Percentiles rank a stretch among this genome's conserved stretches.
phyloP scores from a whole-genome alignment of 1,140 invertebrate genomes.

The Drosophila fuyamai region DNA sequence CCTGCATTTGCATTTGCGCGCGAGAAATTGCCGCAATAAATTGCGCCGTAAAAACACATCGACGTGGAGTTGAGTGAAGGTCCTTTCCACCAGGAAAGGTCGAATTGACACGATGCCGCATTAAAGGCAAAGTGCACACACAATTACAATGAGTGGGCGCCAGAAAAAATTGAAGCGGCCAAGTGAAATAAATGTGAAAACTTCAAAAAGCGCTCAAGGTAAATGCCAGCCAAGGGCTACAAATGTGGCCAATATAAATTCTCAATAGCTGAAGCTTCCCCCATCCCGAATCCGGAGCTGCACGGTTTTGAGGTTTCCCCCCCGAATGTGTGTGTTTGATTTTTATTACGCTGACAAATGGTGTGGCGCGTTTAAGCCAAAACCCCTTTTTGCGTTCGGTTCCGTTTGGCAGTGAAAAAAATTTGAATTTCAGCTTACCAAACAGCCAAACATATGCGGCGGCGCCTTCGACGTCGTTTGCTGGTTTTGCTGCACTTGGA shows the following conservation, averaged over 20 bases:
- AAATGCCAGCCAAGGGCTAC: constrained; percentile 67
- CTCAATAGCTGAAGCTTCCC: constrained; percentile 58
- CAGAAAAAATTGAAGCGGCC: constrained; percentile 8
- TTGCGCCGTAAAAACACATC: constrained; percentile 77
- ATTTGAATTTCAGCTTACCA: constrained; percentile 81
- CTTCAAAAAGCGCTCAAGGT: constrained; percentile 80
- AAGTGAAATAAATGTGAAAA: constrained; percentile 81
- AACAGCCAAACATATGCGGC: constrained; percentile 67
- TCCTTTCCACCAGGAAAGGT: constrained; percentile 4
- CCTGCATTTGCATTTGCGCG: constrained; percentile 78
- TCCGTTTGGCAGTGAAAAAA: constrained; percentile 63
- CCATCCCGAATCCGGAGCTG: constrained; percentile 20
- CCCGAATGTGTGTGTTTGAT: constrained; percentile 74
- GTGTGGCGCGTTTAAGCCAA: constrained; percentile 77
- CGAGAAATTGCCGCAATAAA: constrained; percentile 80
- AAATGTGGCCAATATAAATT: constrained; percentile 82
- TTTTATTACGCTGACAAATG: constrained; percentile 84
- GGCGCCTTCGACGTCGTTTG: constrained; percentile 20
- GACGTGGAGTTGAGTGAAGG: constrained; percentile 37
- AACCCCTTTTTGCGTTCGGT: constrained; percentile 62
- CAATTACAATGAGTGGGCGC: constrained; percentile 73
- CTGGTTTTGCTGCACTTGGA: constrained; percentile 14
- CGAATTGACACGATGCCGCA: constrained; percentile 73
- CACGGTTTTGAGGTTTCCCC: constrained; percentile 44
- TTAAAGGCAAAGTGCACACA: constrained; percentile 76